Percentiles rank a stretch among this genome's conserved stretches.
Evolutionary conservation across 2,797 vertebrate species (phyloP).

Genomic region (Triplophysa yarkandensis): DNA sequence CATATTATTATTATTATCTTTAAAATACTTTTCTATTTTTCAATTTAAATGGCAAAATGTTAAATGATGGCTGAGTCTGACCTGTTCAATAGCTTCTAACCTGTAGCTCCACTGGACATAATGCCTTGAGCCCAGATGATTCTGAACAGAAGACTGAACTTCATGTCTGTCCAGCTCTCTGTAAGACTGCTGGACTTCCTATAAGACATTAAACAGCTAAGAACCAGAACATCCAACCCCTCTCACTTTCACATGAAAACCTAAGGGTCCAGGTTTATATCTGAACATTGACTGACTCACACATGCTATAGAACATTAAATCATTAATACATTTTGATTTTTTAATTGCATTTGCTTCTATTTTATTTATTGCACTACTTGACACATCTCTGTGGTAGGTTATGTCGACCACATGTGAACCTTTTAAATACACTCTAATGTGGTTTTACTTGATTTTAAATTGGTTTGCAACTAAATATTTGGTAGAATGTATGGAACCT

Average conservation of each 20-base stretch:
- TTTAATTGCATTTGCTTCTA: not conserved
- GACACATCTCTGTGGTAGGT: not conserved
- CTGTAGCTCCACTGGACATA: slow-evolving; percentile 20
- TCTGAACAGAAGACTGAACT: slow-evolving; percentile 39
- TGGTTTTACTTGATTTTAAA: not conserved
- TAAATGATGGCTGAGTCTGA: not conserved
- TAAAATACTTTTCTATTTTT: not conserved
- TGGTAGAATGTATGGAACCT: slow-evolving; percentile 7
- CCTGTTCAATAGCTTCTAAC: slow-evolving; percentile 21
- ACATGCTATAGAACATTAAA: not conserved
- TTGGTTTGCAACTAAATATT: not conserved
- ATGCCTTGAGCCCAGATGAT: slow-evolving; percentile 26
- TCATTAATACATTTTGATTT: not conserved
- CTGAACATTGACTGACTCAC: not conserved
- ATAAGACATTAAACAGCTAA: slow-evolving; percentile 44
- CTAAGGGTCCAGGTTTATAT: not conserved
- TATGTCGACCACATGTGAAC: not conserved
- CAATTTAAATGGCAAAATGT: not conserved
- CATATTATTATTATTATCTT: no score
- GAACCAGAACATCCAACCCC: slow-evolving; percentile 46
- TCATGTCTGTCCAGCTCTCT: slow-evolving; percentile 27
- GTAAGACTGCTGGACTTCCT: slow-evolving; percentile 25
- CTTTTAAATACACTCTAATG: not conserved
- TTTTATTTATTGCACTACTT: not conserved
- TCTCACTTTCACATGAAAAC: slow-evolving; percentile 52